These are phyloP conservation scores for Aeoliscus strigatus DNA, from an alignment of 2,797 vertebrate genomes.

Conservation along the genomic window DNA sequence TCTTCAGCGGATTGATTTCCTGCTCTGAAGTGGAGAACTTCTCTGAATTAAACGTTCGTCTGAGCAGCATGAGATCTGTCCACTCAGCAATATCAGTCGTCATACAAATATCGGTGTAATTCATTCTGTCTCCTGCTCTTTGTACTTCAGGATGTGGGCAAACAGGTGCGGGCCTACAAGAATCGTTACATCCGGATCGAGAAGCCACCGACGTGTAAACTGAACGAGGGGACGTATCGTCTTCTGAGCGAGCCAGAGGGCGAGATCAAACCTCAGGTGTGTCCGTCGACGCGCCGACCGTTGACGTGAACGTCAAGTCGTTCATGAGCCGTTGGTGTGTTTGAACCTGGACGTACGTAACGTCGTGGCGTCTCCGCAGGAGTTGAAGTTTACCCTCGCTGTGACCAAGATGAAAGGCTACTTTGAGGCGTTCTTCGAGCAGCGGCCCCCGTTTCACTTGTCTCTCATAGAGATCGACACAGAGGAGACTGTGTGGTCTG, in stretches of 20 bases:
- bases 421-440: constrained; percentile 84
- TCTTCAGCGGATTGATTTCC: too few relatives aligned
- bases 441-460: constrained; percentile 80
- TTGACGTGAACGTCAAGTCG: too few relatives aligned
- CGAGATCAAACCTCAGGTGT: constrained; percentile 80
- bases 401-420: constrained; percentile 82
- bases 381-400: constrained; percentile 78
- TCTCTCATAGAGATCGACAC: constrained; percentile 77
- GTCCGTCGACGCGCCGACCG: too few relatives aligned
- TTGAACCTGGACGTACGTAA: too few relatives aligned
- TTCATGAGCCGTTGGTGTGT: too few relatives aligned
- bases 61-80: too few relatives aligned
- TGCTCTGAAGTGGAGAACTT: too few relatives aligned
- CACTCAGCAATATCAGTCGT: too few relatives aligned
- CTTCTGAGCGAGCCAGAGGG: constrained; percentile 80
- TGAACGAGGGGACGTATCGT: constrained; percentile 78
- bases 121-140: not conserved
- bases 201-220: constrained; percentile 81
- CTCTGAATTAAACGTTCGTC: too few relatives aligned
- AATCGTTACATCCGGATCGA: constrained; percentile 79
- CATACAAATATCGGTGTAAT: not conserved
- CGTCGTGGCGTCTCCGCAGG: constrained; percentile 71
- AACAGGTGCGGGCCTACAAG: constrained; percentile 68
- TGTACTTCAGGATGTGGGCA: constrained; percentile 75
- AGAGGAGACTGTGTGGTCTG: constrained; percentile 75